phyloP scores from a whole-genome alignment of 2,113 vertebrate genomes.

The Megaceryle torquata region DNA sequence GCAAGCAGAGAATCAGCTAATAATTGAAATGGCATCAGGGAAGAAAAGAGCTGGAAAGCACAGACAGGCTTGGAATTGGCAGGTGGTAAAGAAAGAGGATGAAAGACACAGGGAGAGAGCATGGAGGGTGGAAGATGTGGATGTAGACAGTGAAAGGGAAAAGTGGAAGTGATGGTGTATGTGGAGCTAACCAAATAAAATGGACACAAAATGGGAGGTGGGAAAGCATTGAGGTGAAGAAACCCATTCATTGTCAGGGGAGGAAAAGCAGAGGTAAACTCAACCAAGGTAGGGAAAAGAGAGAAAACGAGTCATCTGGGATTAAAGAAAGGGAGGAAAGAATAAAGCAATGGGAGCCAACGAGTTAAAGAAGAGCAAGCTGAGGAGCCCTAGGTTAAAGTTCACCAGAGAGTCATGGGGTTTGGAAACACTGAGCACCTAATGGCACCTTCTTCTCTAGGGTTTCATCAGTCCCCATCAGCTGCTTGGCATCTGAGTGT shows the following conservation, averaged over 20 bases:
- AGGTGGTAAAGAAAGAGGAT: not conserved
- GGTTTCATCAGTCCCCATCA: not conserved
- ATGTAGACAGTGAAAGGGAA: not conserved
- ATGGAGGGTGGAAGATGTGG: not conserved
- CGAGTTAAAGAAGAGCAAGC: not conserved
- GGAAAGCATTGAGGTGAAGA: not conserved
- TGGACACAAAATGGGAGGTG: not conserved
- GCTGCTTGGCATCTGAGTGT: not conserved
- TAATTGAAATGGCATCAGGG: slow-evolving; percentile 50
- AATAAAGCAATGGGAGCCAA: not conserved
- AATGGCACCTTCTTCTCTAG: not conserved
- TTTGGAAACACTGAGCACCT: not conserved
- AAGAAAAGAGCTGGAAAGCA: slow-evolving; percentile 9
- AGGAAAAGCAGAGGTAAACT: not conserved
- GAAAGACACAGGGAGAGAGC: not conserved
- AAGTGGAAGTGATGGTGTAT: not conserved
- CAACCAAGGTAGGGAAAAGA: not conserved
- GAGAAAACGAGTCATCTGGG: not conserved
- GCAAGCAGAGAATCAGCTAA: slow-evolving; percentile 3
- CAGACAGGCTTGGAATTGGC: not conserved
- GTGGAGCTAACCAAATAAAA: not conserved
- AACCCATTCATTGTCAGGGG: not conserved
- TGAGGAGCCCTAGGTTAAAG: not conserved
- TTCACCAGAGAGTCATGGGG: not conserved
- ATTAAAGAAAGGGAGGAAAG: not conserved